Base-by-base conservation (phyloP, 2,113 vertebrate species). In the Siphamia tubifer region DNA sequence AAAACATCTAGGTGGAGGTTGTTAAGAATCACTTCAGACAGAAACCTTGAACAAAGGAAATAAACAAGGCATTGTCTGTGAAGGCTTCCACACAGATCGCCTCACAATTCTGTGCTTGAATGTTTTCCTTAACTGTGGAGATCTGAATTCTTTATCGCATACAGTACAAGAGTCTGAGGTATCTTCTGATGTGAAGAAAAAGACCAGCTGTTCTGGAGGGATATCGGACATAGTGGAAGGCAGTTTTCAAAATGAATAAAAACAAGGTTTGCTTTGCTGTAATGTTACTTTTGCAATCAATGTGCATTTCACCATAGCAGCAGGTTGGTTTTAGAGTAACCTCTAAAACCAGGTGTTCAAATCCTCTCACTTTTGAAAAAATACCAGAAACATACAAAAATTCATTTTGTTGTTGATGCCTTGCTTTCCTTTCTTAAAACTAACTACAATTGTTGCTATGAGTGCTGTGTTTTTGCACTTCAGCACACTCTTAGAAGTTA, bases 21-120 rank as follows among this genome's bases (percentile, higher is more conserved):
- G 68, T 80, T 79, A 77, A 85, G 77, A 84, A 76, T 66, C 74
- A 87, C 76, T 72, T 88, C 71, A 74, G 64, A 87, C 47, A 75
- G 74, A 85, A 85, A 72, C 76, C 71, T 72, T 74, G 69, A 74
- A 60, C 45, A 55, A 55, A 71, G 74, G 72, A 82, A 80, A 83
- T 81, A 86, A 88, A 88, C 79, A 89, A 81, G 54, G 63, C 62
- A 79, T 82, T 74, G 80, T 87, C 68, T 82, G 68, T 32, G 65
- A 76, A 71, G 38, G 45, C 63, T 77, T 84, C 64, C 6, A 15
- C 71, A 56, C 75, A 51, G 52, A 82, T 82, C 40, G 44, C 63
- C 67, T 60, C 54, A 36, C 23, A 38, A 39, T 73, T 45, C 39
- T 34, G 57, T 61, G 69, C 66, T 36, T 9, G 36, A 66, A 74